These are phyloP conservation scores for Eulemur rubriventer DNA, from an alignment of 2,797 vertebrate species.

Conservation along the genomic window DNA sequence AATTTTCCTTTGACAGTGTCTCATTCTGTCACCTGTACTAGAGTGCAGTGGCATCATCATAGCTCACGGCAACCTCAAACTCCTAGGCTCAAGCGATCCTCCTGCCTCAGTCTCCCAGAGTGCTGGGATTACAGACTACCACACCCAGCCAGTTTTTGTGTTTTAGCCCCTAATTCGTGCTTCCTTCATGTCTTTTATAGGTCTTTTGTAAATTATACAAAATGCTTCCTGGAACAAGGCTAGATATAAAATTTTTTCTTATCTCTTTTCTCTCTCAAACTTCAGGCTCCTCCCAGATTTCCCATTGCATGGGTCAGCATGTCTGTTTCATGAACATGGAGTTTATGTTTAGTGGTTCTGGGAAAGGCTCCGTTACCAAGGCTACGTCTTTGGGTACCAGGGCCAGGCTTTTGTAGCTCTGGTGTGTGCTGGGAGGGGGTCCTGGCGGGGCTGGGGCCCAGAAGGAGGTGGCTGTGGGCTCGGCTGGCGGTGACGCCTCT, in stretches of 20 bases:
- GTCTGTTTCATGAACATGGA: neutral
- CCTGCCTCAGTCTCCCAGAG: neutral
- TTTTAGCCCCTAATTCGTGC: neutral
- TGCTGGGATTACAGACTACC: neutral
- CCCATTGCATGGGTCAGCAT: no score
- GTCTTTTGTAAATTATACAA: neutral
- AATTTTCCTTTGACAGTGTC: neutral
- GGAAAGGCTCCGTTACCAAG: neutral
- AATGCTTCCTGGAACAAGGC: neutral
- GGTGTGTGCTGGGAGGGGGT: neutral
- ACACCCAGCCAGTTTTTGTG: neutral
- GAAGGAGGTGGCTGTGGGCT: neutral
- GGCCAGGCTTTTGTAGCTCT: neutral
- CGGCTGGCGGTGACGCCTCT: rapidly evolving
- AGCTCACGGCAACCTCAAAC: neutral
- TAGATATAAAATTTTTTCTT: neutral
- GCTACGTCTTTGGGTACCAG: neutral
- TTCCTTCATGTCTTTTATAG: neutral
- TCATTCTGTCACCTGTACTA: neutral
- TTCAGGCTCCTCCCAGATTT: neutral
- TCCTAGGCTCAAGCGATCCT: neutral
- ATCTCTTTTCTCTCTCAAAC: neutral
- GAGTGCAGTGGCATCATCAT: neutral
- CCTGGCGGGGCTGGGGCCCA: neutral
- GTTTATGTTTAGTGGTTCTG: neutral